Evolutionary conservation across 2,113 vertebrate species (phyloP), one percentile per base, ranked within the genome.

Genomic region (Tachysurus vachellii): DNA sequence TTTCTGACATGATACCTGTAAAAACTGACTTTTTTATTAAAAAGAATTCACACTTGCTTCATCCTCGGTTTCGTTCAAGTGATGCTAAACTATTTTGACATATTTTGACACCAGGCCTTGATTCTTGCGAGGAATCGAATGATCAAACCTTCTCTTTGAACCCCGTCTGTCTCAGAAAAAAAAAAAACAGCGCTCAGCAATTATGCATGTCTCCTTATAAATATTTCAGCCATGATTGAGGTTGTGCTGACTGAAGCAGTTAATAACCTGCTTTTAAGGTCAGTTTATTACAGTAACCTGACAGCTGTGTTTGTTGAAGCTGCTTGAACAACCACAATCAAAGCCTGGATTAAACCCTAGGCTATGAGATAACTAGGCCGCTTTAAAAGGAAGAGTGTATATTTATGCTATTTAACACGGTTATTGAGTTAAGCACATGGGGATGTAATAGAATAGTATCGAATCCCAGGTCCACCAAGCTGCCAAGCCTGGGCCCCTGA

Each of bases 191-290:
- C 23, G 21, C 66, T 84, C 83, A 84, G 83, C 68, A 73, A 71
- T 84, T 84, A 70, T 73, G 68, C 68, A 57, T 71, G 31, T 59
- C 68, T 31, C 16, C 31, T 71, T 71, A 84, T 84, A 84, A 84
- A 84, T 84, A 84, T 84, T 71, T 84, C 19, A 57, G 66, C 53
- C 2, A 19, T 44, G 68, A 84, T 57, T 57, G 50, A 73, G 17
- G 54, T 21, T 21, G 36, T 71, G 68, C 83, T 84, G 83, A 84
- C 53, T 42, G 83, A 42, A 17, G 83, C 83, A 26, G 66, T 84
- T 73, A 84, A 84, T 84, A 84, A 57, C 21, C 53, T 57, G 21
- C 77, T 59, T 80, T 80, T 80, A 80, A 42, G 53, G 50, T 84
- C 31, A 70, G 31, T 71, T 83, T 54, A 84, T 84, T 84, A 71